Evolutionary conservation across 2,888 invertebrate species (phyloP).

Genomic region (Hydraecia micacea): DNA sequence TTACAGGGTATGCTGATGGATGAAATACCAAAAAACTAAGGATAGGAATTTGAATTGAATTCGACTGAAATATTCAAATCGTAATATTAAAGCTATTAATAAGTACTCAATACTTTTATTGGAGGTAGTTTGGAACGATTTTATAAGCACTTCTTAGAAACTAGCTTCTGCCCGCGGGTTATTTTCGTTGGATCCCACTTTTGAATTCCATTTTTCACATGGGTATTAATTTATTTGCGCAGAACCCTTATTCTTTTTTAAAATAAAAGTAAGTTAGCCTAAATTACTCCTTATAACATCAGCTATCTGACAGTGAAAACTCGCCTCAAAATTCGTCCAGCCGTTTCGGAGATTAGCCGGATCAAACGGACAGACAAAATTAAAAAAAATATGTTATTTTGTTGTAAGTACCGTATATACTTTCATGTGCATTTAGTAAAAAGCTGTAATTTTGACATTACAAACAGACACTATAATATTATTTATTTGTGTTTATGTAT

Average conservation of each 20-base stretch:
- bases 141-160: neutral
- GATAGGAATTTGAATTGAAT: neutral
- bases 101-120: neutral
- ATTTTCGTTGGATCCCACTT: no score
- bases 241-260: neutral
- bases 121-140: neutral
- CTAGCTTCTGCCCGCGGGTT: neutral
- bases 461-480: no score
- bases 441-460: no score
- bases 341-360: neutral
- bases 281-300: neutral
- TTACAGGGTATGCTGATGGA: conserved; percentile 10
- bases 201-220: no score
- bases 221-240: neutral
- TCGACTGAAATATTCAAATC: neutral
- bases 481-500: no score
- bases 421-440: no score
- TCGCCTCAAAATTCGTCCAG: neutral
- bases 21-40: neutral
- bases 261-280: neutral
- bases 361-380: neutral
- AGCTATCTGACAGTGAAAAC: neutral
- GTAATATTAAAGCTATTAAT: neutral
- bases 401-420: no score
- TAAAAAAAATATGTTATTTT: no score